phyloP scores from a whole-genome alignment of 2,888 invertebrate genomes.

The Choreutis nemorana region DNA sequence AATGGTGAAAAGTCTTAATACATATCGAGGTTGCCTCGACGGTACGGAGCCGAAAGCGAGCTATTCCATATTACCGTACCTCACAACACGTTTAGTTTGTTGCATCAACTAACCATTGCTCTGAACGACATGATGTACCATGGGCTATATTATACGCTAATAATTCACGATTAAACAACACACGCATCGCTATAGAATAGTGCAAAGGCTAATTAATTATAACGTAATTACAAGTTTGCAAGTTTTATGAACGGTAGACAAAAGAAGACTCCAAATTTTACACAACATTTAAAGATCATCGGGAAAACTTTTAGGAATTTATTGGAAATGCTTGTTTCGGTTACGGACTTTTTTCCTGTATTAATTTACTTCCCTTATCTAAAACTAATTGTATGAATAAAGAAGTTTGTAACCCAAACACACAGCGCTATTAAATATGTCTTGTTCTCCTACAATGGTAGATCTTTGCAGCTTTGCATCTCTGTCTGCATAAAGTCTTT shows the following conservation, averaged over 20 bases:
- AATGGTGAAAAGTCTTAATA: slow-evolving; percentile 90
- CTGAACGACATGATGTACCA: slow-evolving; percentile 30
- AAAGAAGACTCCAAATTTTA: no score
- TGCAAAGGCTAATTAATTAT: slow-evolving; percentile 46
- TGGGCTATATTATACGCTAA: slow-evolving; percentile 57
- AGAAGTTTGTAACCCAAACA: slow-evolving; percentile 21
- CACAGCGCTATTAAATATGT: no score
- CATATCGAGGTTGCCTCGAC: slow-evolving; percentile 77
- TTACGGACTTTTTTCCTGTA: no score
- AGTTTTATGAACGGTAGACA: slow-evolving; percentile 17
- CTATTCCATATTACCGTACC: slow-evolving; percentile 50
- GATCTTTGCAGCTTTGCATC: slow-evolving; percentile 42
- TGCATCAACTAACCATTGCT: slow-evolving; percentile 62
- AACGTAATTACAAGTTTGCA: slow-evolving; percentile 34
- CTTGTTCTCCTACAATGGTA: no score
- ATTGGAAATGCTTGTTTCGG: no score
- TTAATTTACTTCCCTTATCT: no score
- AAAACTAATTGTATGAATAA: no score
- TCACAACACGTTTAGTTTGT: slow-evolving; percentile 56
- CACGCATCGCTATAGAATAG: slow-evolving; percentile 49
- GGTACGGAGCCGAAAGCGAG: slow-evolving; percentile 73
- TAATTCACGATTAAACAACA: slow-evolving; percentile 45
- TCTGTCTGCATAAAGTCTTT: slow-evolving; percentile 35
- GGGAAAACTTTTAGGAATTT: no score
- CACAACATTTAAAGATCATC: no score